Base-by-base conservation (phyloP, 2,888 invertebrate genomes). In the Dascillus cervinus region DNA sequence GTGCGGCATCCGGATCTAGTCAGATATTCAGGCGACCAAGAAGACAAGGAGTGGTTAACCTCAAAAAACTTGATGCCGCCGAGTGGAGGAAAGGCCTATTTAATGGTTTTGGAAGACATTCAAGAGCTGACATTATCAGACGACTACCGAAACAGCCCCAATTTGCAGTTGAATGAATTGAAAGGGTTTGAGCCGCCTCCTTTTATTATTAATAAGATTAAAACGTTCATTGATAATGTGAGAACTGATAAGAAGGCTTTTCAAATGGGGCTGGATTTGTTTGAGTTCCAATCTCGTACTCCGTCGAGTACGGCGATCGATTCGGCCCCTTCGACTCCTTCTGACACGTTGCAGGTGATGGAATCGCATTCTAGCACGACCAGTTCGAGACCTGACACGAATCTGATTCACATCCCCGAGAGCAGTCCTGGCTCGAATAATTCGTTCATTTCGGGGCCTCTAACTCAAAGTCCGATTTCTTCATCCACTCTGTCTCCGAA, bases 1-100 rank as follows among this genome's bases (percentile, higher is more conserved):
- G 78, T 82, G 2, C 75, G 84, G 53, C 86, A 86, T 62, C 79
- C 85, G 3, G 82, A 82, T 24, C 56, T 86, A 23, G 15, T 37
- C 5, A 47, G 82, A 55, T 87, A 86, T 60, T 79, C 80, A 11
- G 83, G 84, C 3, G 87, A 87, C 53, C 77, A 78, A 29, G 80
- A 82, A 40, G 87, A 87, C 55, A 84, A 85, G 54, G 82, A 83
- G 52, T 86, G 85, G 85, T 70, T 87, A 28, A 76, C 80, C 22
- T 79, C 78, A 39, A 79, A 82, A 50, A 80, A 80, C 52, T 65
- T 82, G 38, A 83, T 82, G 64, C 82, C 84, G 37, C 79, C 82
- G 15, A 81, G 82, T 32, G 83, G 84, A 1, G 84, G 84, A 3
- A 82, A 82, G 63, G 83, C 84, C 2, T 85, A 84, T 51, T 73